Evolutionary conservation across 53 echinoderm and acorn worm genomes (phyloP), one percentile per base, ranked within the genome.

Genomic region (Henricia sp.): DNA sequence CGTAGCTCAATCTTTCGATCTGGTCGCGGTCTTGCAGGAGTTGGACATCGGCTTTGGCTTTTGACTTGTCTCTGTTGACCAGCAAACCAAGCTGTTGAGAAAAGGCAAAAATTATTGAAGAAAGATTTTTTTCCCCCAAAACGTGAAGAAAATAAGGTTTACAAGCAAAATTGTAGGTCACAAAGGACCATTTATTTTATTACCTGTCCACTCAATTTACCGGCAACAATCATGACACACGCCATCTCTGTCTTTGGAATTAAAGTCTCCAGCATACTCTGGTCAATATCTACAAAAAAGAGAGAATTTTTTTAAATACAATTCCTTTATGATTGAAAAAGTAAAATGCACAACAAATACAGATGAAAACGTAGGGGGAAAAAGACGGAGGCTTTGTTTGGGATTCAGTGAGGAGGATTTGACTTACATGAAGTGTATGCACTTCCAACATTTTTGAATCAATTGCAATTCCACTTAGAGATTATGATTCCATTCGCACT

Each of bases 151-250:
- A 10, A 8, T 13, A 67, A 33, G 6, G 20, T 35, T 12, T 32
- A n/a, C n/a, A n/a, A n/a, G n/a, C n/a, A n/a, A n/a, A n/a, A n/a
- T n/a, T n/a, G n/a, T n/a, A n/a, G n/a, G n/a, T n/a, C n/a, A n/a
- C n/a, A n/a, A n/a, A n/a, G n/a, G n/a, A n/a, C n/a, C n/a, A n/a
- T 36, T 32, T 16, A n/a, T 52, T 17, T 26, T 62, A 74, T 69
- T 34, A 96, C 96, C 91, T 96, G 92, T 84, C 96, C 96, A 68
- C 83, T 89, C 68, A 42, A 70, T 70, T 90, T 88, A 35, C 96
- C 96, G 50, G 37, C 67, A 35, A 96, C 96, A 23, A 96, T 85
- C 96, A 96, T 96, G 39, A 96, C 85, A 75, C 91, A 91, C 14
- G 87, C 93, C 70, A 93, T 91, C 42, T 93, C 93, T 43, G 68